phyloP scores from a whole-genome alignment of 2,113 vertebrate genomes.

The Rhinoptilus africanus region DNA sequence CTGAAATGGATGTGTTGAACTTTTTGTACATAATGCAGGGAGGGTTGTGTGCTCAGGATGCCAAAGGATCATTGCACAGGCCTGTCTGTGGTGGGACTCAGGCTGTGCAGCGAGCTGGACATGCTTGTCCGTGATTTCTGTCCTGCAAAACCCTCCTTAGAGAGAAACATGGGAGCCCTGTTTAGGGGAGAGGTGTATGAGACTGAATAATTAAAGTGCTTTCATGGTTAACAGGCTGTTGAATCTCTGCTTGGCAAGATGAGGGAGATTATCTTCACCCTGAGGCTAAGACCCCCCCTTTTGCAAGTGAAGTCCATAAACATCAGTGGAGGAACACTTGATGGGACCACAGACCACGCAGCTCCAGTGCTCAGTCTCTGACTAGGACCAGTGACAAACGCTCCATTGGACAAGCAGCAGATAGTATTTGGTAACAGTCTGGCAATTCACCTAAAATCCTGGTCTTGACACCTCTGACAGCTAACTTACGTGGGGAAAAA shows the following conservation, averaged over 20 bases:
- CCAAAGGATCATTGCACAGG: background rate
- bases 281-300: background rate
- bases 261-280: background rate
- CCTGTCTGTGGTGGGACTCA: background rate
- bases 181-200: background rate
- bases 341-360: background rate
- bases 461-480: background rate
- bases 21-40: background rate
- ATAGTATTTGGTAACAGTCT: background rate
- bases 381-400: background rate
- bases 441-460: background rate
- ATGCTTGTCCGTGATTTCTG: background rate
- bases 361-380: background rate
- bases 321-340: background rate
- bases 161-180: background rate
- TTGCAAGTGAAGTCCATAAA: background rate
- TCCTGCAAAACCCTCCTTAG: background rate
- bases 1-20: background rate
- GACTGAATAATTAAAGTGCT: background rate
- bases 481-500: background rate
- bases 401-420: background rate
- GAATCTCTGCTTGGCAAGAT: background rate
- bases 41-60: background rate
- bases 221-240: background rate
- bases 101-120: background rate